Evolutionary conservation across 2,113 vertebrate genomes (phyloP), one percentile per base, ranked within the genome.

Genomic region (Capreolus pygargus): DNA sequence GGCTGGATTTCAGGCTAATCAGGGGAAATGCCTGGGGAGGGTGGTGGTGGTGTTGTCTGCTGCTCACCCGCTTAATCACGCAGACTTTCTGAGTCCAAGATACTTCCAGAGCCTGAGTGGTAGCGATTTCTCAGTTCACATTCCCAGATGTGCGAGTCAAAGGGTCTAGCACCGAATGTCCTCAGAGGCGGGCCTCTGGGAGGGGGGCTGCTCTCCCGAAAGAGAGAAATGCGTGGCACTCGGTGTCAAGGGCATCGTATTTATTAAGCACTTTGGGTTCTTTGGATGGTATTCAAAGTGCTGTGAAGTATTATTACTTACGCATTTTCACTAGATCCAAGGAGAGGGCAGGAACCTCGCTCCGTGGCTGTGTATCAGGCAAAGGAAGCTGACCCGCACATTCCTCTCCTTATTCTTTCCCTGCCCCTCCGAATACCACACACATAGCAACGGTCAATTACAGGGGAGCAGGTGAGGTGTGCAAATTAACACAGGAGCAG

Each of bases 21-120:
- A 98, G 82, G 97, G 97, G 98, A 98, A 97, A 98, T 98, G 97
- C 98, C 97, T 97, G 89, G 91, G 91, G 95, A 97, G 98, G 98
- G 96, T 98, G 98, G 97, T 95, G 97, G 83, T 87, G 70, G 78
- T 55, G 92, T 57, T 87, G 96, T 96, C 86, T 96, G 96, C 55
- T 89, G 94, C 25, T 97, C 91, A 52, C 95, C 39, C 50, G 11
- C 93, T 97, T 97, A 94, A 97, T 98, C 97, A 95, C 7, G 1
- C 95, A 96, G 98, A 93, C 89, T 74, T 93, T 96, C 19, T 36
- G 83, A 95, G 79, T 93, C 39, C 96, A 93, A 89, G 86, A 97
- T 94, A 55, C 82, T 89, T 94, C 45, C 94, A 92, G 74, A 78
- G 89, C 74, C 91, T 85, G 95, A 97, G 88, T 94, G 97, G 94